phyloP scores from a whole-genome alignment of 2,888 invertebrate genomes.

The Agrotis exclamationis region DNA sequence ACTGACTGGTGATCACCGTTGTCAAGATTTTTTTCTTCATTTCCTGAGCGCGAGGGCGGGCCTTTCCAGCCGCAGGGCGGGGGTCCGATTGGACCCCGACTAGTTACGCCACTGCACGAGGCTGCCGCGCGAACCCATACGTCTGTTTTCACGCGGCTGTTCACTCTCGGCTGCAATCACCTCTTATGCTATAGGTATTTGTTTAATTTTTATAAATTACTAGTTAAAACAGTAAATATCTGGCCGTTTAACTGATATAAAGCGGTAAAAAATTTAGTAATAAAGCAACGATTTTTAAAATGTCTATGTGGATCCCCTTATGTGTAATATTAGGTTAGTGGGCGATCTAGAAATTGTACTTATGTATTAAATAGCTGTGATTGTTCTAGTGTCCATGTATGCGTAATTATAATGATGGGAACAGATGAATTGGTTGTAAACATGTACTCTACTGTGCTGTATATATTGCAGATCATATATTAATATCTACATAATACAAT shows the following conservation, averaged over 20 bases:
- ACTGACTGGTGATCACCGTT: no score
- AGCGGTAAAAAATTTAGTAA: slow-evolving; percentile 1
- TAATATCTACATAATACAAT: no score
- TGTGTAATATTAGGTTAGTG: slow-evolving; percentile 43
- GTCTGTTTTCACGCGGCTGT: no score
- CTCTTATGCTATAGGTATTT: not conserved
- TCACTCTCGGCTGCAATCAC: no score
- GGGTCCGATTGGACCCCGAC: no score
- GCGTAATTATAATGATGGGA: slow-evolving; percentile 36
- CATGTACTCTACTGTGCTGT: slow-evolving; percentile 5
- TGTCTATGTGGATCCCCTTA: slow-evolving; percentile 19
- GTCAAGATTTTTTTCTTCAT: no score
- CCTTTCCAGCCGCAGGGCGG: no score
- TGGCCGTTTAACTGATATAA: not conserved
- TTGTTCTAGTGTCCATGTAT: slow-evolving; percentile 40
- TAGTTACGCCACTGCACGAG: no score
- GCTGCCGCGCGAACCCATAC: no score
- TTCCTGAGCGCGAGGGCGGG: no score
- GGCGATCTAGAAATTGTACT: slow-evolving; percentile 35
- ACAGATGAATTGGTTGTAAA: slow-evolving; percentile 42
- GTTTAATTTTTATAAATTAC: not conserved
- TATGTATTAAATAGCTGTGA: slow-evolving; percentile 56
- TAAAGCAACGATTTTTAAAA: slow-evolving; percentile 33
- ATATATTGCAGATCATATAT: slow-evolving; percentile 22
- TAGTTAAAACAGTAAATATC: not conserved